Evolutionary conservation across 2,113 vertebrate genomes (phyloP).

Genomic region (Paradisaea rubra): DNA sequence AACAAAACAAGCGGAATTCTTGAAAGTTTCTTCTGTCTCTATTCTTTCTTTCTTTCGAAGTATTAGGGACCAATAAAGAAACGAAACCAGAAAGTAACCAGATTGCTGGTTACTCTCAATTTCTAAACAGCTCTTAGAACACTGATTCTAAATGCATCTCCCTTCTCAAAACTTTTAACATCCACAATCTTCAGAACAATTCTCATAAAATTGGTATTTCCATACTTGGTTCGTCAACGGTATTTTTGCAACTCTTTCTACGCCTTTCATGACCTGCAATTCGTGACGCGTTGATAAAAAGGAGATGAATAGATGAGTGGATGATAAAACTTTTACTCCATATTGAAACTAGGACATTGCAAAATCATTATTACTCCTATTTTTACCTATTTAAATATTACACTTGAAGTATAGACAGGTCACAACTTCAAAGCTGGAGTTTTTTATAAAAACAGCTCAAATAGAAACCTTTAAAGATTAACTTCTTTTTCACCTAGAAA

Average conservation of each 20-base stretch:
- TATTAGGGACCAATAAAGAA: not conserved
- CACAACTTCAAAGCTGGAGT: rapidly evolving
- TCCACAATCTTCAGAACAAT: not conserved
- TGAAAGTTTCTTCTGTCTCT: not conserved
- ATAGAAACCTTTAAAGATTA: not conserved
- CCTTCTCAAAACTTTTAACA: not conserved
- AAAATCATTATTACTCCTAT: not conserved
- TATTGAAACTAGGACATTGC: not conserved
- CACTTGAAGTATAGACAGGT: not conserved
- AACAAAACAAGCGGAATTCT: not conserved
- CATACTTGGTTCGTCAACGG: not conserved
- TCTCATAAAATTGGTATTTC: not conserved
- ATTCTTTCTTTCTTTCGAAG: not conserved
- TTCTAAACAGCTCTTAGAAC: not conserved
- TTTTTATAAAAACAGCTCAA: not conserved
- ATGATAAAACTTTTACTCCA: not conserved
- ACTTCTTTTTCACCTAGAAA: not conserved
- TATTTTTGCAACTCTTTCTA: not conserved
- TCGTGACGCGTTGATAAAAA: rapidly evolving
- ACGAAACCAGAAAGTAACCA: not conserved
- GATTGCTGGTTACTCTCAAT: not conserved
- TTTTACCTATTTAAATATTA: not conserved
- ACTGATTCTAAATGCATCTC: not conserved
- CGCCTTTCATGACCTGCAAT: not conserved
- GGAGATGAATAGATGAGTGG: not conserved